A percentile compares a stretch with the other conserved stretches of the same genome.
Conservation (phyloP, 2,797 vertebrate species). For the Protosalanx chinensis region DNA sequence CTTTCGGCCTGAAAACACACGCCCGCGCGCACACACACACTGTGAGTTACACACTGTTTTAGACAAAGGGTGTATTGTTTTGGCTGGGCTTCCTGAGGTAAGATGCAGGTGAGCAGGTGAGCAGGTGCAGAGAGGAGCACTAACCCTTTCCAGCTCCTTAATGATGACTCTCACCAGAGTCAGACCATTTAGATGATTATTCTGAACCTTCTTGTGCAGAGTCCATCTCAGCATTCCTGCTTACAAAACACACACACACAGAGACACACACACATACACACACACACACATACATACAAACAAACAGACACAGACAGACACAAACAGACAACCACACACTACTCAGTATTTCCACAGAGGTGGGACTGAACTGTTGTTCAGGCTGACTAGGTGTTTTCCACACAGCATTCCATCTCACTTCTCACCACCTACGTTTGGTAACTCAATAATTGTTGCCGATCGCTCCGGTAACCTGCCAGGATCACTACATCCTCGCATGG, state of each 20-base stretch:
- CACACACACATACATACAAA: constrained; percentile 3
- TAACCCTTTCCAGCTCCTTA: constrained; percentile 89
- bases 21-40: constrained; percentile 10
- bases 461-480: neutral
- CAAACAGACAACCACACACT: neutral
- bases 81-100: too few species aligned
- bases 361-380: neutral
- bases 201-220: constrained; percentile 87
- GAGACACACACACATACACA: constrained; percentile 13
- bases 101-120: neutral
- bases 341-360: constrained; percentile 27
- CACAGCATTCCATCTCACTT: constrained; percentile 4
- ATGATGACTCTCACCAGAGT: constrained; percentile 82
- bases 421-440: constrained; percentile 23
- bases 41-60: neutral
- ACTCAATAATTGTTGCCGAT: constrained; percentile 18
- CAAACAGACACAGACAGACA: too few species aligned
- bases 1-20: constrained; percentile 76
- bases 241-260: constrained; percentile 21
- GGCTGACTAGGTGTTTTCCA: neutral
- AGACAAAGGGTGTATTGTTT: neutral
- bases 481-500: constrained; percentile 1
- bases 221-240: constrained; percentile 94
- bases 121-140: constrained; percentile 19
- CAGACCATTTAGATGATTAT: constrained; percentile 76